Base-by-base conservation (phyloP, 2,888 invertebrate species). In the Megastigmus dorsalis region DNA sequence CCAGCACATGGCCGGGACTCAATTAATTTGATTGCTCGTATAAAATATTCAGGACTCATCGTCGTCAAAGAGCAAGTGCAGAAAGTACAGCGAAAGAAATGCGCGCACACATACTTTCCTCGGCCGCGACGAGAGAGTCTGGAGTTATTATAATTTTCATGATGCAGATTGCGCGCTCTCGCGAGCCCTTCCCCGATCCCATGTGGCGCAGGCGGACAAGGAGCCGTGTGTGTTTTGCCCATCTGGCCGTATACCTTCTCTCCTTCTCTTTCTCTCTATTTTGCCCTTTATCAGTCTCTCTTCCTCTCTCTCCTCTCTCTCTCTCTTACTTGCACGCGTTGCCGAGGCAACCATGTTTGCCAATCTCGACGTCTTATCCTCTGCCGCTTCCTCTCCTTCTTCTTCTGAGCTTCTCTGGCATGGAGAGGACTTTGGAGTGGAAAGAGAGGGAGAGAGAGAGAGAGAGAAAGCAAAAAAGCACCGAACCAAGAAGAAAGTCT, bases 301-400 rank as follows among this genome's bases (percentile, higher is more conserved):
- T 30, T 33, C 13, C 57, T 50, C n/a, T 9, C 60, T 48, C 13
- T 20, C 50, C 60, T 26, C n/a, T 20, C 41, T 75, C 57, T 41
- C 55, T 33, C 23, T 45, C 18, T 41, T n/a, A 57, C 76, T 57
- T 62, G 59, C 60, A 66, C 43, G 71, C 75, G 76, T 79, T 72
- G 77, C 75, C 76, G 71, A 73, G 70, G 78, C 50, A 76, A 79
- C 79, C 69, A 50, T 65, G 69, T 74, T 74, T 74, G 57, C 74
- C 74, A 69, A 74, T 69, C 74, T 74, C 63, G 43, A 52, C 57
- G 69, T 65, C 74, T 74, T 57, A 69, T 74, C 69, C 63, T 50
- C 2, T 15, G 10, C 36, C 52, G 36, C 57, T 63, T 28, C 52
- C 60, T 65, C 71, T 75, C 59, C 60, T 48, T 23, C 28, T 52